These are phyloP conservation scores for Anhinga anhinga DNA, from an alignment of 2,113 vertebrate genomes.

Conservation along the genomic window DNA sequence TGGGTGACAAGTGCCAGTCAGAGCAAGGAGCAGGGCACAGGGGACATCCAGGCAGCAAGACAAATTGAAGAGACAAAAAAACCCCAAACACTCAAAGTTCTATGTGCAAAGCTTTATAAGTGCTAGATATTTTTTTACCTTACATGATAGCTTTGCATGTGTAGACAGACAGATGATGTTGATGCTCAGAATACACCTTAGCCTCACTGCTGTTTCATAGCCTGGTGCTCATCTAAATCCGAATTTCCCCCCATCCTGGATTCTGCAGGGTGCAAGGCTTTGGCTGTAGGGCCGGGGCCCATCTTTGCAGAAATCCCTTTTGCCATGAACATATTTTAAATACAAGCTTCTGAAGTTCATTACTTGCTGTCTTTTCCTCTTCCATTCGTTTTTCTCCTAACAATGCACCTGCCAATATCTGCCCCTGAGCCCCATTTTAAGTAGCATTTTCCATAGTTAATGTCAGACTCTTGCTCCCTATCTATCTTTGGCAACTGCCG, in stretches of 20 bases:
- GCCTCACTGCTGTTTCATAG: not conserved
- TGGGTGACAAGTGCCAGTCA: not conserved
- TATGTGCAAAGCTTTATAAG: not conserved
- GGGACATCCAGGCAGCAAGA: not conserved
- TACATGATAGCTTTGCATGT: not conserved
- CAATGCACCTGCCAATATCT: conserved; percentile 52
- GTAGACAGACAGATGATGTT: not conserved
- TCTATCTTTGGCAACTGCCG: not conserved
- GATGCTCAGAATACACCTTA: not conserved
- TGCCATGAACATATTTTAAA: not conserved
- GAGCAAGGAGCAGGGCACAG: not conserved
- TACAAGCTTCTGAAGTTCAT: conserved; percentile 8
- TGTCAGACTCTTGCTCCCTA: conserved; percentile 17
- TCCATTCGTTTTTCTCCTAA: conserved; percentile 27
- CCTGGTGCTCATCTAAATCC: not conserved
- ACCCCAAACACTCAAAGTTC: not conserved
- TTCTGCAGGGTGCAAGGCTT: not conserved
- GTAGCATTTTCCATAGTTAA: conserved; percentile 48
- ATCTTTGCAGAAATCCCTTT: not conserved
- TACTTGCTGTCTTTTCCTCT: not conserved
- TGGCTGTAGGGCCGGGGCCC: not conserved
- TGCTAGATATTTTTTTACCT: not conserved
- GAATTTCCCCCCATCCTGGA: not conserved
- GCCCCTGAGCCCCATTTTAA: conserved; percentile 47
- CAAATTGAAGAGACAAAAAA: not conserved